Conservation (phyloP, 2,797 vertebrate species). For the Eleutherodactylus coqui region DNA sequence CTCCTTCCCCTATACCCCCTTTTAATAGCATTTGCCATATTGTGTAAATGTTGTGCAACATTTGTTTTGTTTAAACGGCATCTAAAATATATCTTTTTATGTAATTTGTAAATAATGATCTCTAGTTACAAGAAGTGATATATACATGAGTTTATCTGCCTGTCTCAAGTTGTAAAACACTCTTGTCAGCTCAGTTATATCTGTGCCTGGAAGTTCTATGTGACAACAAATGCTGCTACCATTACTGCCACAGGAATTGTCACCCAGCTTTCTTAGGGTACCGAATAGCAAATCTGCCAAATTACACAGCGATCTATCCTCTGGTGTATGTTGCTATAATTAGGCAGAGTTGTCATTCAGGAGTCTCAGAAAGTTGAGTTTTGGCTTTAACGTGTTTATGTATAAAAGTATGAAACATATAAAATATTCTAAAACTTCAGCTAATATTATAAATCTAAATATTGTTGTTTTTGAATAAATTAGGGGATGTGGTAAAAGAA, state of each 20-base stretch:
- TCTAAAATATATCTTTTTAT: background rate
- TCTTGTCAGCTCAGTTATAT: background rate
- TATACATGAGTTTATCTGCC: background rate
- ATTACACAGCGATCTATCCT: background rate
- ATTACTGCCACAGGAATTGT: background rate
- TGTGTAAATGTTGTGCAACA: background rate
- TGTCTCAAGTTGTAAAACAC: background rate
- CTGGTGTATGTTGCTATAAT: background rate
- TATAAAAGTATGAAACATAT: background rate
- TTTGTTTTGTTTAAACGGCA: background rate
- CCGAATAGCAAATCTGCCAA: background rate
- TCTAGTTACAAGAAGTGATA: background rate
- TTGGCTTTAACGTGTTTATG: too few relatives aligned
- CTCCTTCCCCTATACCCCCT: slow-evolving; percentile 50
- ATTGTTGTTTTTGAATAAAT: background rate
- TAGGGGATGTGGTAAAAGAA: too few relatives aligned
- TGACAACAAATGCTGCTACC: background rate
- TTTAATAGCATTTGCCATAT: background rate
- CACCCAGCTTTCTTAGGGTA: background rate
- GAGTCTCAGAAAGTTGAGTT: background rate
- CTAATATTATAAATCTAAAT: background rate
- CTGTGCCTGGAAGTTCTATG: background rate
- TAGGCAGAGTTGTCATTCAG: background rate
- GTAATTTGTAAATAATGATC: background rate
- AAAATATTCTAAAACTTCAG: background rate